Conservation (phyloP, 2,113 vertebrate genomes). For the Psilopogon haemacephalus region DNA sequence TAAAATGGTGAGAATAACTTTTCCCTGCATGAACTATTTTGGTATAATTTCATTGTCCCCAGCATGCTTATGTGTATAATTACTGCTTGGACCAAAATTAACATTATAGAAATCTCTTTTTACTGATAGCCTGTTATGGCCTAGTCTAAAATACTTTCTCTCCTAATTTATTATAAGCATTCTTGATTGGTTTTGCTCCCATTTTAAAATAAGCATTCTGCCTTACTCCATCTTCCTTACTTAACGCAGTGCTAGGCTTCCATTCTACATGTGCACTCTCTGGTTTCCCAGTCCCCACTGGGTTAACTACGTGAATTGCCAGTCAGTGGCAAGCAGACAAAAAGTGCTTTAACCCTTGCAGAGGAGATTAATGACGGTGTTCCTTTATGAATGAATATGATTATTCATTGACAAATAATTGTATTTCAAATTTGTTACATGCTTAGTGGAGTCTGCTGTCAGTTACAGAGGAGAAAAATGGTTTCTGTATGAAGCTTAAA, state of each 20-base stretch:
- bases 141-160: background rate
- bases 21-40: background rate
- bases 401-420: background rate
- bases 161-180: background rate
- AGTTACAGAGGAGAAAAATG: background rate
- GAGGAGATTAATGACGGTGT: rapidly evolving
- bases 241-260: background rate
- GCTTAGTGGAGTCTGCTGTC: background rate
- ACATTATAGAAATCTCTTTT: background rate
- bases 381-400: background rate
- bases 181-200: background rate
- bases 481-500: background rate
- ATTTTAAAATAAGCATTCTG: slow-evolving; percentile 1
- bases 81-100: background rate
- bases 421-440: background rate
- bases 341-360: slow-evolving; percentile 2
- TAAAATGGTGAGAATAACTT: background rate
- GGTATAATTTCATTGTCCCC: background rate
- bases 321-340: background rate
- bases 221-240: background rate
- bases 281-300: background rate
- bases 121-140: background rate
- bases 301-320: background rate
- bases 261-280: background rate
- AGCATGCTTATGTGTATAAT: background rate